Percentiles rank a stretch among this genome's conserved stretches.
Evolutionary conservation across 2,113 vertebrate genomes (phyloP).

Genomic region (Trogon surrucura): DNA sequence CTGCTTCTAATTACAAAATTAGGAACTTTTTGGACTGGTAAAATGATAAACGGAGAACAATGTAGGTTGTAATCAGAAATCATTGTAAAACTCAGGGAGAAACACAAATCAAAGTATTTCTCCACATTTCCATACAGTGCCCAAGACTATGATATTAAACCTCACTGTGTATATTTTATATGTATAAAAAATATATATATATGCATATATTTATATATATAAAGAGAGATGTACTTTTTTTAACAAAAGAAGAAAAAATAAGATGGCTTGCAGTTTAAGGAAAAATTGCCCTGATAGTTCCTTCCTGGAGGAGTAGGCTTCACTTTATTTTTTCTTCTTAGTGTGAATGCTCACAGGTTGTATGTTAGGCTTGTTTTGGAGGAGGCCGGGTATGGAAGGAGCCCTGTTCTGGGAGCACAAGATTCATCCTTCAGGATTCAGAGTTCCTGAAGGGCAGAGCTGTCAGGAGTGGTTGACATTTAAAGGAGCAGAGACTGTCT

Average conservation of each 20-base stretch:
- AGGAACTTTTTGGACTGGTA: neutral
- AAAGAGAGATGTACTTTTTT: neutral
- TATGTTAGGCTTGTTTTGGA: neutral
- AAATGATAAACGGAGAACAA: neutral
- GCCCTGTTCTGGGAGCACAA: neutral
- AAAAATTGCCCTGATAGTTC: neutral
- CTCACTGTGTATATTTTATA: too few relatives aligned
- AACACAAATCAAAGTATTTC: neutral
- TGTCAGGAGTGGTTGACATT: slow-evolving; percentile 34
- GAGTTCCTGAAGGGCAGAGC: slow-evolving; percentile 23
- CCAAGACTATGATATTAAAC: neutral
- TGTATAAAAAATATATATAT: neutral
- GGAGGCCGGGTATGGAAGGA: neutral
- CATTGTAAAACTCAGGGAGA: neutral
- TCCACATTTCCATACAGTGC: neutral
- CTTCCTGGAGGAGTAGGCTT: neutral
- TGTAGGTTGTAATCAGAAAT: neutral
- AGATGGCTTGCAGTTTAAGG: neutral
- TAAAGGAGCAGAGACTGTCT: slow-evolving; percentile 20
- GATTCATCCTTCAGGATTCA: slow-evolving; percentile 26
- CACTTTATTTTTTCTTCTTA: neutral
- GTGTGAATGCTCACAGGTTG: neutral
- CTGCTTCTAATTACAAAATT: neutral
- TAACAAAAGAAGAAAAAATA: neutral
- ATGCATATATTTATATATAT: neutral